Conservation (phyloP, 1,140 invertebrate species). For the Carcinoscorpius rotundicauda region DNA sequence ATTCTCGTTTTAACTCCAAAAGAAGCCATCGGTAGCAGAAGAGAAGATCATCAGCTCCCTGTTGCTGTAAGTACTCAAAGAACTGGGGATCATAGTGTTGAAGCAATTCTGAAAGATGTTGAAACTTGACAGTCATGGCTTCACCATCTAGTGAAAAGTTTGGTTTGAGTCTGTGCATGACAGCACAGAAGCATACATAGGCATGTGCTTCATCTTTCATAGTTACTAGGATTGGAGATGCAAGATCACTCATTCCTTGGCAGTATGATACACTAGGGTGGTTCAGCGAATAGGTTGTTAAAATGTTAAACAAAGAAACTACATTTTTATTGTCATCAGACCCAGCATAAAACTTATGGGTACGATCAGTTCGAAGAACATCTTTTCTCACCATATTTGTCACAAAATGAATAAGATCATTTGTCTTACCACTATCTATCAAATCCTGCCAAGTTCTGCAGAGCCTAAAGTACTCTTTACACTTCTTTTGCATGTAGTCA, state of each 20-base stretch:
- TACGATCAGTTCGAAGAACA: slow-evolving; percentile 81
- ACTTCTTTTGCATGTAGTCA: slow-evolving; percentile 86
- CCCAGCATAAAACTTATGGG: slow-evolving; percentile 85
- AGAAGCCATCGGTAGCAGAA: slow-evolving; percentile 96
- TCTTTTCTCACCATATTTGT: slow-evolving; percentile 49
- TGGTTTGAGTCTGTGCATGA: slow-evolving; percentile 73
- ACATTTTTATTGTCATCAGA: slow-evolving; percentile 93
- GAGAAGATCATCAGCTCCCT: slow-evolving; percentile 72
- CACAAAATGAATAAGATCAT: not conserved
- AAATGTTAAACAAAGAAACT: slow-evolving; percentile 81
- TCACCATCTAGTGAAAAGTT: slow-evolving; percentile 87
- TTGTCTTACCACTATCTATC: slow-evolving; percentile 19
- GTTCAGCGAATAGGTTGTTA: slow-evolving; percentile 93
- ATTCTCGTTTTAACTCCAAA: slow-evolving; percentile 92
- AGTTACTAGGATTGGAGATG: slow-evolving; percentile 81
- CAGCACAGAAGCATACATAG: slow-evolving; percentile 89
- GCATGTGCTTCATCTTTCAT: slow-evolving; percentile 94
- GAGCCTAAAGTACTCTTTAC: slow-evolving; percentile 70
- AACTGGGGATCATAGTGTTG: slow-evolving; percentile 84
- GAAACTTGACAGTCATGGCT: slow-evolving; percentile 86
- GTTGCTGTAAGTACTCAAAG: slow-evolving; percentile 67
- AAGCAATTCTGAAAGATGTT: slow-evolving; percentile 75
- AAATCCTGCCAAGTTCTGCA: slow-evolving; percentile 61
- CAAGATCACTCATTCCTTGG: slow-evolving; percentile 97
- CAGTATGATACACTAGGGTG: slow-evolving; percentile 83